Percentiles rank a stretch among this genome's conserved stretches.
These are phyloP conservation scores for Ochotona curzoniae DNA, from an alignment of 2,113 vertebrate species.

Conservation along the genomic window DNA sequence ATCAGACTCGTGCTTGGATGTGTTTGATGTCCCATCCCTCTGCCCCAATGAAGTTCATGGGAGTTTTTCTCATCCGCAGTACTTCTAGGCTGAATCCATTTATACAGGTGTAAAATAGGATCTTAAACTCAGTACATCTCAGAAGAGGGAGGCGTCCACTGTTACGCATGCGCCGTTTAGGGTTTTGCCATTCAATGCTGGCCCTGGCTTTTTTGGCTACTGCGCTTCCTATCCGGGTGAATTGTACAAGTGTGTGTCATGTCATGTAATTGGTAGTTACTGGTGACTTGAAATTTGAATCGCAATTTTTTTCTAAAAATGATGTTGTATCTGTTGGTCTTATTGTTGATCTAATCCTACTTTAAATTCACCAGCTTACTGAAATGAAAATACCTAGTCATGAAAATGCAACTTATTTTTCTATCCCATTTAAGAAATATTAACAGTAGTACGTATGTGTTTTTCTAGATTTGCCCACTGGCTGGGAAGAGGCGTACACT, in stretches of 20 bases:
- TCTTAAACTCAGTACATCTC: not conserved
- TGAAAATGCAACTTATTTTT: slow-evolving; percentile 44
- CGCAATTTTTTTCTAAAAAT: slow-evolving; percentile 9
- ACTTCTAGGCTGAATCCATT: slow-evolving; percentile 37
- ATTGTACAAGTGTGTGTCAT: slow-evolving; percentile 23
- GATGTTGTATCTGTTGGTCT: not conserved
- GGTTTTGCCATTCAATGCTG: not conserved
- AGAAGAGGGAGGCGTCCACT: no score
- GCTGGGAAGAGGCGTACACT: slow-evolving; percentile 98
- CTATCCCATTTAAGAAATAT: slow-evolving; percentile 24
- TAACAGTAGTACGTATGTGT: slow-evolving; percentile 78
- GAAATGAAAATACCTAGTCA: slow-evolving; percentile 28
- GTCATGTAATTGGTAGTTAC: slow-evolving; percentile 5
- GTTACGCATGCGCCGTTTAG: not conserved
- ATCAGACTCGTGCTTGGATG: not conserved
- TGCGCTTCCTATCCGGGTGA: not conserved
- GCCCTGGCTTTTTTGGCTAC: not conserved
- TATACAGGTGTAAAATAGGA: not conserved
- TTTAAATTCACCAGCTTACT: slow-evolving; percentile 33
- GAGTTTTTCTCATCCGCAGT: not conserved
- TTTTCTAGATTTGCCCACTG: slow-evolving; percentile 95
- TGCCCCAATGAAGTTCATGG: not conserved
- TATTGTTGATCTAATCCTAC: not conserved
- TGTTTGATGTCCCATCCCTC: slow-evolving; percentile 23
- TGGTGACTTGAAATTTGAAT: slow-evolving; percentile 45